Conservation (phyloP, 2,113 vertebrate genomes). For the Vireo altiloquus region DNA sequence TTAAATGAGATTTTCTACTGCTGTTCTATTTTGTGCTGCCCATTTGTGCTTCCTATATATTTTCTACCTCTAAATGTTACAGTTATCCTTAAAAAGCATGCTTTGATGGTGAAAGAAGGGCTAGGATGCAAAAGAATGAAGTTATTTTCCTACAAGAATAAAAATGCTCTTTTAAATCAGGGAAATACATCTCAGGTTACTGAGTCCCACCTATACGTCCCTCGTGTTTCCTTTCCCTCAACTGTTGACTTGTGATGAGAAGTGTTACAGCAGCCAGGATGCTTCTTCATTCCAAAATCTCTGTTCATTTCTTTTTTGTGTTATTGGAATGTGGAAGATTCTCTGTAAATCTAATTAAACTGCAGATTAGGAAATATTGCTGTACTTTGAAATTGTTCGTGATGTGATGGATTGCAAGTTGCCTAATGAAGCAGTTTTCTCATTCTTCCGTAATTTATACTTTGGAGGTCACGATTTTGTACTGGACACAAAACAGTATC, state of each 20-base stretch:
- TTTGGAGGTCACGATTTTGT: slow-evolving; percentile 54
- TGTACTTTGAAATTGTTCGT: background rate
- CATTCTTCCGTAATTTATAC: slow-evolving; percentile 8
- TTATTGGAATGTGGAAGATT: background rate
- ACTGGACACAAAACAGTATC: slow-evolving; percentile 28
- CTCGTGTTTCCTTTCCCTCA: background rate
- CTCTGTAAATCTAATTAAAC: background rate
- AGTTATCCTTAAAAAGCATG: background rate
- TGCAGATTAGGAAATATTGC: background rate
- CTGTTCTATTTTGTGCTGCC: background rate
- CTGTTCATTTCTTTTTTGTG: background rate
- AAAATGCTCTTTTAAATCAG: background rate
- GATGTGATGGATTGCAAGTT: background rate
- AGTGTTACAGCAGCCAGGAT: background rate
- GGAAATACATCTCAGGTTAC: background rate
- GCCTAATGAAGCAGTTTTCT: slow-evolving; percentile 11
- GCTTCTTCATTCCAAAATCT: background rate
- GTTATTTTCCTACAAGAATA: background rate
- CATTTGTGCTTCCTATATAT: background rate
- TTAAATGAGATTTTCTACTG: background rate
- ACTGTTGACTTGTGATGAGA: background rate
- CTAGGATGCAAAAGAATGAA: background rate
- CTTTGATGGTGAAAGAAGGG: background rate
- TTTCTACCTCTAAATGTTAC: background rate
- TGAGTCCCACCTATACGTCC: background rate